A percentile compares a stretch with the other conserved stretches of the same genome.
Evolutionary conservation across 2,888 invertebrate genomes (phyloP).

Genomic region (Drosophila tanythrix): DNA sequence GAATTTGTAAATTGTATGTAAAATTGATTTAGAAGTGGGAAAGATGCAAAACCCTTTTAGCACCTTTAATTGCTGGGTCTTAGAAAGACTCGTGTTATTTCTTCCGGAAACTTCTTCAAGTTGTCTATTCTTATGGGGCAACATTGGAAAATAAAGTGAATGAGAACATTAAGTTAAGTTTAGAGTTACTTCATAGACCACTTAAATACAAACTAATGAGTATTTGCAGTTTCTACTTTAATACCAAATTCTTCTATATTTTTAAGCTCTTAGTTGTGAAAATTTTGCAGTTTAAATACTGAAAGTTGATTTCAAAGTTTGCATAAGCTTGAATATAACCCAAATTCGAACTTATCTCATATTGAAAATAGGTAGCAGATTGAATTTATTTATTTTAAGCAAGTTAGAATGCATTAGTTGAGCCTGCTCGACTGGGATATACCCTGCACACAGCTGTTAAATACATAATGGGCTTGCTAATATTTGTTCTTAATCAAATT

Average conservation of each 20-base stretch:
- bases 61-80: not conserved
- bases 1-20: not conserved
- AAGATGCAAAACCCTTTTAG: not conserved
- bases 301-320: not conserved
- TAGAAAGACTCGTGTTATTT: not conserved
- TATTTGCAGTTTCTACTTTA: not conserved
- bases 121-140: not conserved
- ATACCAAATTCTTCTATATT: not conserved
- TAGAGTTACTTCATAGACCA: not conserved
- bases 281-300: not conserved
- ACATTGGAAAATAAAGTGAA: not conserved
- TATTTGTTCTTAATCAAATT: not conserved
- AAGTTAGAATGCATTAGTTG: not conserved
- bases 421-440: not conserved
- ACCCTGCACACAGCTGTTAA: not conserved
- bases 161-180: not conserved
- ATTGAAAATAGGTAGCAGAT: not conserved
- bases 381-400: not conserved
- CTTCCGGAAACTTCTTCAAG: not conserved
- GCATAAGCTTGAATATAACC: not conserved
- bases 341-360: not conserved
- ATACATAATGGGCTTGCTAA: not conserved
- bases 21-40: not conserved
- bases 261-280: not conserved
- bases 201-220: not conserved